Percentiles rank a stretch among this genome's conserved stretches.
Evolutionary conservation across 2,797 vertebrate genomes (phyloP).

Genomic region (Novumbra hubbsi): DNA sequence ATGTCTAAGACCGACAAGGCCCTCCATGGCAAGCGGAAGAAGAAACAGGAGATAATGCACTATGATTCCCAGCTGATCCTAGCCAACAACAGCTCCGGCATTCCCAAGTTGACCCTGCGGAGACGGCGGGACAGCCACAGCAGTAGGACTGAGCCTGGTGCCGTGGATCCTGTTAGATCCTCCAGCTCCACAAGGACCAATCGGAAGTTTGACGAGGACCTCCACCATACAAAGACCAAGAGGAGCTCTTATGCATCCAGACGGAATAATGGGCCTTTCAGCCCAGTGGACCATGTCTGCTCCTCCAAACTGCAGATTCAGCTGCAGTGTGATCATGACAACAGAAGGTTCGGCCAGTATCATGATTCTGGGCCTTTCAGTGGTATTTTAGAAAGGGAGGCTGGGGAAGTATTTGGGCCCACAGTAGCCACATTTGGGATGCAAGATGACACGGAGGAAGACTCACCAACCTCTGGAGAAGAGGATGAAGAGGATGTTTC

Average conservation of each 20-base stretch:
- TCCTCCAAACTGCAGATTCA: slow-evolving; percentile 97
- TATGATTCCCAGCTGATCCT: slow-evolving; percentile 97
- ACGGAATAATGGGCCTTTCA: slow-evolving; percentile 79
- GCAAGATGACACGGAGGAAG: slow-evolving; percentile 60
- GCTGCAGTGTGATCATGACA: slow-evolving; percentile 89
- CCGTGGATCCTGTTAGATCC: slow-evolving; percentile 35
- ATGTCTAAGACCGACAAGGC: slow-evolving; percentile 50
- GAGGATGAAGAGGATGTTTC: slow-evolving; percentile 80
- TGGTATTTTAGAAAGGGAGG: slow-evolving; percentile 62
- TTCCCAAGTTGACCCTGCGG: slow-evolving; percentile 96
- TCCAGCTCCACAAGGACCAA: slow-evolving; percentile 83
- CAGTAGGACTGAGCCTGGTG: slow-evolving; percentile 81
- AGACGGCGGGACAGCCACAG: slow-evolving; percentile 94
- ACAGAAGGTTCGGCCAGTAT: slow-evolving; percentile 61
- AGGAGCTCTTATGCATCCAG: slow-evolving; percentile 86
- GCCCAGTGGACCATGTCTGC: slow-evolving; percentile 57
- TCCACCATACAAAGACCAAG: slow-evolving; percentile 81
- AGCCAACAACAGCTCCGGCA: slow-evolving; percentile 92
- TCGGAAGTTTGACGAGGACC: slow-evolving; percentile 98
- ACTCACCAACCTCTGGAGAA: slow-evolving; percentile 8
- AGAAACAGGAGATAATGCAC: slow-evolving; percentile 91
- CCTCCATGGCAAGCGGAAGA: slow-evolving; percentile 86
- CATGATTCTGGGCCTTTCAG: slow-evolving; percentile 83
- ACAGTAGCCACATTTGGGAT: slow-evolving; percentile 77
- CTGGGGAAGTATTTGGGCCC: slow-evolving; percentile 59